Evolutionary conservation across 1,140 invertebrate genomes (phyloP), one percentile per base, ranked within the genome.

Genomic region (Caenorhabditis briggsae): DNA sequence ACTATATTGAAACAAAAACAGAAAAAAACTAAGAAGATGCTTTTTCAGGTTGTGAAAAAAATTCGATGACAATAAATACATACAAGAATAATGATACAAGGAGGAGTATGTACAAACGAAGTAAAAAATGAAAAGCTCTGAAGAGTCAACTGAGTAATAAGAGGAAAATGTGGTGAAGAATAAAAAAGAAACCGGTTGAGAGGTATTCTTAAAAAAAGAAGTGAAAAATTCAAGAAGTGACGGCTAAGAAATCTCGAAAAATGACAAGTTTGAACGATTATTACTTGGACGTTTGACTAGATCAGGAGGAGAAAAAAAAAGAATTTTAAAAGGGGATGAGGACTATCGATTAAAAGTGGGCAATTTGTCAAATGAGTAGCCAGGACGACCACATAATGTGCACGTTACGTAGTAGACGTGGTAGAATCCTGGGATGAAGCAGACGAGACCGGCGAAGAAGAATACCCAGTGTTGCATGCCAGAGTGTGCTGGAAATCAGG

Each of bases 361-460:
- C 82, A 87, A 65, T 12, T 86, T 87, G 74, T 87, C 85, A 58
- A 88, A 86, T 3, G 55, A 65, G 84, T 88, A 88, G 48, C 87
- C 87, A 23, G 87, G 87, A 12, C 84, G 87, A 23, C 84, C 84
- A 43, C 84, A 88, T 2, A 88, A 43, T 12, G 84, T 88, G 59
- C 84, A 88, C 11, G 59, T 43, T 70, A 83, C 74, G 84, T 87
- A 88, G 56, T 86, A 82, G n/a, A 88, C 87, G 85, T 88, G 87
- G 33, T 88, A 88, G 87, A 87, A 87, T 25, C 87, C 87, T 11
- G 87, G 87, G 20, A 88, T 83, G 85, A 88, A 88, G 59, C 78
- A 88, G 20, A 88, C 56, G 59, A 85, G 70, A 50, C 87, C 87
- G 25, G 85, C 87, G 85, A 88, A 86, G 41, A 88, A 84, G 84